A percentile compares a stretch with the other conserved stretches of the same genome.
phyloP scores from a whole-genome alignment of 2,113 vertebrate species.

The Pyrgilauda ruficollis region DNA sequence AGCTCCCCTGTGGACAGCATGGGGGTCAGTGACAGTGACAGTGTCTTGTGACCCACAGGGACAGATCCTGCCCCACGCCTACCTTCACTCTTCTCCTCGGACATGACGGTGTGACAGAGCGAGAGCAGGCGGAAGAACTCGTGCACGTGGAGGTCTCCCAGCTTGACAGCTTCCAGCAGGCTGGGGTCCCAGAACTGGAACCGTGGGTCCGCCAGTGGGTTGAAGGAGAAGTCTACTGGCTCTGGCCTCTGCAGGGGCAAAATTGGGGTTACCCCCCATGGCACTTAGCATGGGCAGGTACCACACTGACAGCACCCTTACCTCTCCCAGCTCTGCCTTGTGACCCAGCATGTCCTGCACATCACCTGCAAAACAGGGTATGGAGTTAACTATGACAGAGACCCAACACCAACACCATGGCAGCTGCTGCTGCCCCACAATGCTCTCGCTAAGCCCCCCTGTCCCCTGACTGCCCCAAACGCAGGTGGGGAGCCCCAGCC shows the following conservation, averaged over 20 bases:
- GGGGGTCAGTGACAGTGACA: background rate
- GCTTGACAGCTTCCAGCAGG: conserved; percentile 84
- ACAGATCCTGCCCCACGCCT: background rate
- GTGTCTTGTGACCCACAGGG: rapidly evolving
- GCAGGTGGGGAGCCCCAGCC: background rate
- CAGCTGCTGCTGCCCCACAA: background rate
- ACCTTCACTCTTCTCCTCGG: conserved; percentile 88
- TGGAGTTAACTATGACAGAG: background rate
- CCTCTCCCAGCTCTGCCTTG: conserved; percentile 79
- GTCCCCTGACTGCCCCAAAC: background rate
- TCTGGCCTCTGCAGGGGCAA: conserved; percentile 60
- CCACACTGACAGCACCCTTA: background rate
- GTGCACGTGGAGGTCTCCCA: conserved; percentile 79
- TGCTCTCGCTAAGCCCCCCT: rapidly evolving
- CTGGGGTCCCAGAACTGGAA: conserved; percentile 88
- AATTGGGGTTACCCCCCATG: rapidly evolving
- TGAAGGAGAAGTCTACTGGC: conserved; percentile 88
- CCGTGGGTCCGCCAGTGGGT: conserved; percentile 81
- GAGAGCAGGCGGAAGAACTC: conserved; percentile 93
- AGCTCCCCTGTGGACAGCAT: conserved; percentile 75
- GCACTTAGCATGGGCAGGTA: rapidly evolving
- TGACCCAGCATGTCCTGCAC: conserved; percentile 75
- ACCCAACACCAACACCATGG: background rate
- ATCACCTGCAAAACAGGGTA: conserved; percentile 75
- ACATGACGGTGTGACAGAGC: conserved; percentile 93